Conservation (phyloP, 2,797 vertebrate species). For the Hemitrygon akajei region DNA sequence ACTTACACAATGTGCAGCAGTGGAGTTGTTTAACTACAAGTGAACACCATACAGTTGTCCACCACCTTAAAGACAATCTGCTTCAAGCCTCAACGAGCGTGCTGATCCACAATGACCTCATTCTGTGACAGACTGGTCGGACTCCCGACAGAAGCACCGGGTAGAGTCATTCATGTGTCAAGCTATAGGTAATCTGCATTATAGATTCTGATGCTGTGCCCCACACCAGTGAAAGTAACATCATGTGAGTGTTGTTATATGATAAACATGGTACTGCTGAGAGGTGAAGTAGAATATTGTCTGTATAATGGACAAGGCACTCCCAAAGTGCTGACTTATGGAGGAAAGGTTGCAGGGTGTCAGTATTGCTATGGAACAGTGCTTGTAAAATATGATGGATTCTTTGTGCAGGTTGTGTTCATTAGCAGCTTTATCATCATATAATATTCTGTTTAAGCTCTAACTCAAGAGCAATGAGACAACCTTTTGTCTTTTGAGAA, state of each 20-base stretch:
- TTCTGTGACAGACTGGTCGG: conserved; percentile 17
- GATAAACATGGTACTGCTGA: neutral
- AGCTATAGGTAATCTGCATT: neutral
- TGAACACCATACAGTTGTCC: neutral
- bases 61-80: neutral
- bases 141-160: neutral
- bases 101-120: conserved; percentile 12
- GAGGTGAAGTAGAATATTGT: neutral
- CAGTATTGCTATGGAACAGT: conserved; percentile 47
- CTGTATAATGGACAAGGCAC: neutral
- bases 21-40: no score
- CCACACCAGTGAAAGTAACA: neutral
- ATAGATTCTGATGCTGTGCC: neutral
- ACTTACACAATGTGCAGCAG: neutral
- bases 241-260: neutral
- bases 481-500: conserved; percentile 53
- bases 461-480: conserved; percentile 53
- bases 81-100: neutral
- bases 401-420: conserved; percentile 53
- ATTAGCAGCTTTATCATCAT: conserved; percentile 64
- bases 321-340: conserved; percentile 39
- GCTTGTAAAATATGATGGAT: conserved; percentile 52
- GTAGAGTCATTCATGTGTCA: neutral
- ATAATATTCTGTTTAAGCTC: conserved; percentile 61
- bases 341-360: conserved; percentile 47